Percentiles rank a stretch among this genome's conserved stretches.
Conservation (phyloP, 2,888 invertebrate species). For the Plutella xylostella region DNA sequence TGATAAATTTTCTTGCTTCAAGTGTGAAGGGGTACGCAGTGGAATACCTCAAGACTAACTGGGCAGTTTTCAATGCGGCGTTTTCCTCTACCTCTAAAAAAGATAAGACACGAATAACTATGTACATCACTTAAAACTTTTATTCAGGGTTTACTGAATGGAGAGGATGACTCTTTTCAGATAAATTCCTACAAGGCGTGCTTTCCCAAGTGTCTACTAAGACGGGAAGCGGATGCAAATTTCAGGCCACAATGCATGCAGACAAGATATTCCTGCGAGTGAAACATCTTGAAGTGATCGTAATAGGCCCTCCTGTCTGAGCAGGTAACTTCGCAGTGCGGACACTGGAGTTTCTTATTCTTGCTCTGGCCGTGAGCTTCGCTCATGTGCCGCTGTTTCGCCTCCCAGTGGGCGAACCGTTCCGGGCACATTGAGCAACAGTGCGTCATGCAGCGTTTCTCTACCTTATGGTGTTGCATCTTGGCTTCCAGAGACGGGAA, state of each 20-base stretch:
- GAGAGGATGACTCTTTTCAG: too few relatives aligned
- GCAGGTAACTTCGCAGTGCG: conserved; percentile 16
- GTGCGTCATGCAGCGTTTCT: conserved; percentile 26
- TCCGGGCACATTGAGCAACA: conserved; percentile 17
- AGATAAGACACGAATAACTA: not conserved
- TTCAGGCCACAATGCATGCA: conserved; percentile 20
- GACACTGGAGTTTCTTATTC: conserved; percentile 14
- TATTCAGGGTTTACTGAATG: too few relatives aligned
- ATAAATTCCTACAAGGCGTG: conserved; percentile 17
- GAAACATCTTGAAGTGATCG: conserved; percentile 20
- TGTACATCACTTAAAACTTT: not conserved
- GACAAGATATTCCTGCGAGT: conserved; percentile 17
- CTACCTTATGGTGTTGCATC: conserved; percentile 41
- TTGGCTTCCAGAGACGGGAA: conserved; percentile 57
- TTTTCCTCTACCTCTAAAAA: not conserved
- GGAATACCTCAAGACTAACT: not conserved
- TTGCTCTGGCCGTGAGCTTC: conserved; percentile 12
- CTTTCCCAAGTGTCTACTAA: conserved; percentile 20
- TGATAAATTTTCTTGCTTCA: not conserved
- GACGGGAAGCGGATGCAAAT: conserved; percentile 15
- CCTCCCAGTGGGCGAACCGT: conserved; percentile 17
- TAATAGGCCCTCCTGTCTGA: conserved; percentile 17
- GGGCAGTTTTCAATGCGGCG: not conserved
- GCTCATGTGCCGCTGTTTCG: conserved; percentile 18
- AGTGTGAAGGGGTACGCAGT: conserved; percentile 4